These are phyloP conservation scores for Marcusenius ussheri DNA, from an alignment of 2,113 vertebrate species.

Conservation along the genomic window DNA sequence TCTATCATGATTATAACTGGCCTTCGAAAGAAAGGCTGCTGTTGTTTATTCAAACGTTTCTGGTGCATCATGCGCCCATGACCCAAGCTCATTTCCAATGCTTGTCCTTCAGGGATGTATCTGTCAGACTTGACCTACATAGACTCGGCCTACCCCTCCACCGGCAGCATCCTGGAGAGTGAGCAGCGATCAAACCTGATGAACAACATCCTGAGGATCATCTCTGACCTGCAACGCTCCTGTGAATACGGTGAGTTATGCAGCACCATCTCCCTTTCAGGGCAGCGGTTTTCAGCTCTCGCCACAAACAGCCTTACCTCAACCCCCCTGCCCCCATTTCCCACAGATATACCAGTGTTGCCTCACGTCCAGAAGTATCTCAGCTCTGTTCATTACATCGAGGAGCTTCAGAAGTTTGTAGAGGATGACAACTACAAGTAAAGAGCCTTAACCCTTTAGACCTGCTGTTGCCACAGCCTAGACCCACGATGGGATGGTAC, in stretches of 20 bases:
- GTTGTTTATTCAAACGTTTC: neutral
- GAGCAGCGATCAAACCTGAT: constrained; percentile 95
- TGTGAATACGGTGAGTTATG: constrained; percentile 44
- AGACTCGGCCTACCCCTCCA: constrained; percentile 95
- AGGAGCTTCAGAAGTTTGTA: constrained; percentile 98
- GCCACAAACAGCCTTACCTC: too few relatives aligned
- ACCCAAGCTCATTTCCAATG: neutral
- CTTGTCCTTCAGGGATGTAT: constrained; percentile 79
- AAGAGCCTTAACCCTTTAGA: constrained; percentile 32
- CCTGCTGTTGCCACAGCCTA: neutral
- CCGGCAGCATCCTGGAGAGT: constrained; percentile 94
- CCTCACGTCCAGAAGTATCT: constrained; percentile 98
- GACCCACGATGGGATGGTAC: neutral
- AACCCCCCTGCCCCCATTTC: neutral
- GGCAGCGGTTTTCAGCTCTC: neutral
- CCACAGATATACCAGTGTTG: constrained; percentile 82
- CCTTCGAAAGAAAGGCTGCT: neutral
- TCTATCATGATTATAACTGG: neutral
- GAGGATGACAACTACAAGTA: constrained; percentile 99
- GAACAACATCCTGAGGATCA: constrained; percentile 97
- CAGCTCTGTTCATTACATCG: constrained; percentile 94
- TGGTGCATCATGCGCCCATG: neutral
- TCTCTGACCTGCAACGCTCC: constrained; percentile 94
- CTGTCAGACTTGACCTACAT: constrained; percentile 95
- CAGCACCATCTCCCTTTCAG: too few relatives aligned